phyloP scores from a whole-genome alignment of 64 coral and sea anemone species.

The Montipora capricornis region DNA sequence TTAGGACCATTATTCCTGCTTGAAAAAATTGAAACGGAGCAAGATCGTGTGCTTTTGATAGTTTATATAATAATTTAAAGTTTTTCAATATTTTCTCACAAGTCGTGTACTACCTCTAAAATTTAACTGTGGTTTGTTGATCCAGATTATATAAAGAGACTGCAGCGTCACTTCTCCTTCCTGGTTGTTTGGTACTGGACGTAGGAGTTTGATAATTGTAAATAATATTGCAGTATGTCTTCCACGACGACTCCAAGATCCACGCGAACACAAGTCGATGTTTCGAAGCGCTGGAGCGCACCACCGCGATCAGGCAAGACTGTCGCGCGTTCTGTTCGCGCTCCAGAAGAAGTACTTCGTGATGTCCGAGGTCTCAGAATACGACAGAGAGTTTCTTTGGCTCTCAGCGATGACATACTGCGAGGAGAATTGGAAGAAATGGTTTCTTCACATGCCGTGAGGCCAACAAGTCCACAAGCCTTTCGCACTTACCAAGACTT shows the following conservation, averaged over 20 bases:
- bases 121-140: too few species aligned
- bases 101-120: too few species aligned
- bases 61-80: too few species aligned
- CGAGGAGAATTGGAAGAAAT: constrained; percentile 72
- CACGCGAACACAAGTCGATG: constrained; percentile 11
- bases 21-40: too few species aligned
- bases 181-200: not conserved
- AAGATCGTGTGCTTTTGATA: too few species aligned
- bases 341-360: constrained; percentile 62
- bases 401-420: constrained; percentile 59
- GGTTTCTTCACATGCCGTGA: not conserved
- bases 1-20: too few species aligned
- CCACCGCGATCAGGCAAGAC: constrained; percentile 49
- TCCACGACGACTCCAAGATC: constrained; percentile 15
- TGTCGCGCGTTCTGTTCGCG: constrained; percentile 5
- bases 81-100: too few species aligned
- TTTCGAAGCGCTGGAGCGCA: constrained; percentile 70
- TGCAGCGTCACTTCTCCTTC: not conserved
- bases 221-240: constrained; percentile 21
- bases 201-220: not conserved
- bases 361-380: constrained; percentile 77
- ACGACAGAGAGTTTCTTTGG: constrained; percentile 72
- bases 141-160: not conserved
- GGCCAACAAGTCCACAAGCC: constrained; percentile 14
- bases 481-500: constrained; percentile 81